Base-by-base conservation (phyloP, 2,113 vertebrate species). In the Scomber colias region DNA sequence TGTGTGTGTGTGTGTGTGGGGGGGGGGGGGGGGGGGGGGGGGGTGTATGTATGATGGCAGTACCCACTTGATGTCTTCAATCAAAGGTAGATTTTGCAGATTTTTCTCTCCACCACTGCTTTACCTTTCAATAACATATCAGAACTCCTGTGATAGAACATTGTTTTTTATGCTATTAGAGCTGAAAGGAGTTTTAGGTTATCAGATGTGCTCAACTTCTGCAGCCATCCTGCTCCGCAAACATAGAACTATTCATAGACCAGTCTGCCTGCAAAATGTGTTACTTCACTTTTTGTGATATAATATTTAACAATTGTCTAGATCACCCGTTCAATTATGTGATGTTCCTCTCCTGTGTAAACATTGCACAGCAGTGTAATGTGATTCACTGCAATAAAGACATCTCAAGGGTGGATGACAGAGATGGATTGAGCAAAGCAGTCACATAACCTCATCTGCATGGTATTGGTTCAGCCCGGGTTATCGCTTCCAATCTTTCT, bases 51-150 rank as follows among this genome's bases (percentile, higher is more conserved):
- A 63, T 51, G 71, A 82, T 71, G 31, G 73, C 70, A 74, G 79
- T 90, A 75, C 77, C 77, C 85, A 86, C 63, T 77, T 81, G 81
- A 89, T 75, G 85, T 83, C 83, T 85, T 83, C 80, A 76, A 77
- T 89, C 71, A 78, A 80, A 83, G 65, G 66, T 19, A 57, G 62
- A 40, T 7, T 27, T 27, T 3, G 2, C 63, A 71, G 79, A 84
- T 40, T 84, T 86, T 83, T 79, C 81, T 73, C 56, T 4, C 13
- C 61, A 27, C 65, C 7, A 14, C 70, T 77, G 77, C 72, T 70
- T 70, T 66, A 48, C 59, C 55, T 17, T 61, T 76, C 79, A 19
- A 19, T 65, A 19, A 50, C 19, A 4, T 66, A 62, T 68, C 70
- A 48, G 24, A 63, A 56, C 82, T 73, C 50, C 46, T n/a, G 63